Conservation (phyloP, 2,113 vertebrate species). For the Spea multiplicata region DNA sequence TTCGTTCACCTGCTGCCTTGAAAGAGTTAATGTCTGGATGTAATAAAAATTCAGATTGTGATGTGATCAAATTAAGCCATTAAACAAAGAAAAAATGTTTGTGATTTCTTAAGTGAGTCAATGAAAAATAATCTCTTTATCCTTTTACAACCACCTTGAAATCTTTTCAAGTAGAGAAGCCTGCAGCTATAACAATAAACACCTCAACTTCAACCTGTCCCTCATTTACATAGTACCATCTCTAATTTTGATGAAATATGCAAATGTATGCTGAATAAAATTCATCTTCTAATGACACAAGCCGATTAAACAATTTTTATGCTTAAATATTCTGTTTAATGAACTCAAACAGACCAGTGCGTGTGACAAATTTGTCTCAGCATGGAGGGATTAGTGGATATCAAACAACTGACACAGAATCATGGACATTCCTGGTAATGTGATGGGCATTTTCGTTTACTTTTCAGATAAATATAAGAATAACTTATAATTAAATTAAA, state of each 20-base stretch:
- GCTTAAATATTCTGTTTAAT: constrained; percentile 99
- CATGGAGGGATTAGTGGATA: constrained; percentile 81
- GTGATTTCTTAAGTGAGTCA: constrained; percentile 28
- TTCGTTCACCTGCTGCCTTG: too few relatives aligned
- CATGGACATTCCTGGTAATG: constrained; percentile 46
- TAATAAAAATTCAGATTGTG: constrained; percentile 13
- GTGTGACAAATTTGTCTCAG: constrained; percentile 88
- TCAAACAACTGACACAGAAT: constrained; percentile 65
- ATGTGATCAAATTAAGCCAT: constrained; percentile 32
- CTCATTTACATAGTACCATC: constrained; percentile 88
- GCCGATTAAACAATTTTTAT: constrained; percentile 99
- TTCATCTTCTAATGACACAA: constrained; percentile 98
- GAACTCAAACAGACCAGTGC: constrained; percentile 93
- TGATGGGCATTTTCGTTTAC: constrained; percentile 56
- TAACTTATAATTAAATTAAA: constrained; percentile 56
- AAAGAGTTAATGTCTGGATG: neutral
- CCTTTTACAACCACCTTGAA: constrained; percentile 59
- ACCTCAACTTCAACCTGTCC: constrained; percentile 88
- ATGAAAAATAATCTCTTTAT: constrained; percentile 35
- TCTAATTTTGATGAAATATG: constrained; percentile 92
- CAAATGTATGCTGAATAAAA: constrained; percentile 99
- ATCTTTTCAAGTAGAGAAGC: constrained; percentile 81
- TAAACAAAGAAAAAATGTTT: constrained; percentile 38
- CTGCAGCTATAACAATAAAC: constrained; percentile 94
- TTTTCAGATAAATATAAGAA: constrained; percentile 49